phyloP scores from a whole-genome alignment of 2,113 vertebrate genomes.

The Apus apus region DNA sequence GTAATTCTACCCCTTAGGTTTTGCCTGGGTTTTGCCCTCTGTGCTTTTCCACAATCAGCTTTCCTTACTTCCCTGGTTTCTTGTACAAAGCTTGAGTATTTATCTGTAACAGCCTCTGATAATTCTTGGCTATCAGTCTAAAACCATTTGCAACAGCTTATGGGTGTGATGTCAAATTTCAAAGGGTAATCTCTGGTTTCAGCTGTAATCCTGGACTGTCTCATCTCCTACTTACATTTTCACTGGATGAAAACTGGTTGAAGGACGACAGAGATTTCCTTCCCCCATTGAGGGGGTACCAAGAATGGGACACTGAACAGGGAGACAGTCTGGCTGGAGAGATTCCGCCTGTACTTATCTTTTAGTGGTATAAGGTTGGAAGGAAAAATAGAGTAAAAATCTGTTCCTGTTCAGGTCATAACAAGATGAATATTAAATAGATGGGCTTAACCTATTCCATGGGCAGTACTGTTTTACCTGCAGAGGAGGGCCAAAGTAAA shows the following conservation, averaged over 20 bases:
- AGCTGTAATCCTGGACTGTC: background rate
- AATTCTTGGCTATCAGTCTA: background rate
- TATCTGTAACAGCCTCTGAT: background rate
- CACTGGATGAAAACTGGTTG: background rate
- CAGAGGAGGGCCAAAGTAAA: background rate
- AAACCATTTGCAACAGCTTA: background rate
- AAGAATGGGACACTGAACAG: background rate
- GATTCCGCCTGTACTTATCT: background rate
- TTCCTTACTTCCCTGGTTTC: background rate
- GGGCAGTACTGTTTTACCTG: background rate
- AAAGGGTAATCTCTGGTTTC: background rate
- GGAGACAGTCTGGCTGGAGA: background rate
- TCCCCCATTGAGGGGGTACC: rapidly evolving
- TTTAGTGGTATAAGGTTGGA: background rate
- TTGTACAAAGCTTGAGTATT: background rate
- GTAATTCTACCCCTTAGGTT: background rate
- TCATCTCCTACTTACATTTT: background rate
- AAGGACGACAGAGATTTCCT: background rate
- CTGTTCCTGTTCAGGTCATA: background rate
- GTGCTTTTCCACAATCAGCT: background rate
- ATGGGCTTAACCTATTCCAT: background rate
- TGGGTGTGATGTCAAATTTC: background rate
- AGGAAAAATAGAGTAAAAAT: background rate
- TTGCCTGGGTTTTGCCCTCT: background rate
- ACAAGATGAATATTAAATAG: background rate